Base-by-base conservation (phyloP, 2,797 vertebrate genomes). In the Manis crassicaudata region DNA sequence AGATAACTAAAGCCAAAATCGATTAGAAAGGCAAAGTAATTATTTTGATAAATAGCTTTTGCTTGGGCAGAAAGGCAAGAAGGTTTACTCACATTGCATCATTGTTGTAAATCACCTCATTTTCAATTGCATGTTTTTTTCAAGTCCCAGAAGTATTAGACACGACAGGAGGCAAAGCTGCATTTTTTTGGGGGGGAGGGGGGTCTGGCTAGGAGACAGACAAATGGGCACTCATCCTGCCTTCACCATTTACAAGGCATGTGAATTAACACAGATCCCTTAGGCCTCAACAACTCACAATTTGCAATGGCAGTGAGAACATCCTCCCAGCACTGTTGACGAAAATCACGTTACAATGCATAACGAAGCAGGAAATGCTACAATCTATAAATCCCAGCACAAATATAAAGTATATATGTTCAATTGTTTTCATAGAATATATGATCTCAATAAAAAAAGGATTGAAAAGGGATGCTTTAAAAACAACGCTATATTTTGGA, bases 71-170 rank as follows among this genome's bases (percentile, higher is more conserved):
- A 81, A 21, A 32, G 65, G 17, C 54, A 73, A 8, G 23, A 10
- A 16, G 8, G 32, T 58, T 63, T 46, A 7, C 25, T 62, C 13
- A 9, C 35, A 20, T 9, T 43, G 3, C 2, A n/a, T 65, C 56
- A 37, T n/a, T 72, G 7, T 23, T 40, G 14, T 37, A 67, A 43
- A 18, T 65, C 58, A 43, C 43, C 10, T 9, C 2, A n/a, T 60
- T 12, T 67, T 14, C 37, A 65, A 0, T 2, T 29, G 1, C 5
- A 13, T 0, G 0, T 23, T 7, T 35, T 46, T 5, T 54, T 77
- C 35, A 58, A 20, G 29, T 2, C 10, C 46, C 23, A 50, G 35
- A 40, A 25, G 17, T 6, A 25, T 14, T 50, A 2, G 18, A 20
- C 3, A 46, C 7, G 2, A 13, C 16, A 4, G 18, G 7, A 32